Evolutionary conservation across 2,797 vertebrate species (phyloP).

Genomic region (Syngnathus rostellatus): DNA sequence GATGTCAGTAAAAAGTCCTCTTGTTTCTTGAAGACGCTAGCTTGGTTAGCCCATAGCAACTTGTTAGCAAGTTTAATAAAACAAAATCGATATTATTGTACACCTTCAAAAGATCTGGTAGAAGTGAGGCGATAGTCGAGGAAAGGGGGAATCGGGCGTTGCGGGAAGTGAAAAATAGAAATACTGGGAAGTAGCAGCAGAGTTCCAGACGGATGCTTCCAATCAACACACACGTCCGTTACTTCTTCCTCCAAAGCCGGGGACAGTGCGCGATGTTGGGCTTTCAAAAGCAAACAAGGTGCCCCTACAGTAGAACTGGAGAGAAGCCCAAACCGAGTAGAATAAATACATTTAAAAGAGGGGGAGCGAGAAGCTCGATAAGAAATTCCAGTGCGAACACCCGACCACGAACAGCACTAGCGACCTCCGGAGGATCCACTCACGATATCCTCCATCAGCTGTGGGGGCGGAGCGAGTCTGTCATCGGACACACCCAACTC

Average conservation of each 20-base stretch:
- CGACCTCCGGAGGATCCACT: background rate
- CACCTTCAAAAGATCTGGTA: background rate
- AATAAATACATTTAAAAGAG: background rate
- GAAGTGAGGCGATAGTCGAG: background rate
- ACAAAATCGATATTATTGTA: background rate
- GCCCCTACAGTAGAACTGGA: background rate
- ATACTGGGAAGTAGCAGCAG: background rate
- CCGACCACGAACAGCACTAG: background rate
- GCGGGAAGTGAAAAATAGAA: background rate
- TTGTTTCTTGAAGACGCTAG: background rate
- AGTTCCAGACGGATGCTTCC: slow-evolving; percentile 1
- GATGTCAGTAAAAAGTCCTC: background rate
- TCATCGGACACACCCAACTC: background rate
- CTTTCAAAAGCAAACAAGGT: background rate
- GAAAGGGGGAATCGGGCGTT: background rate
- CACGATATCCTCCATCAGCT: background rate
- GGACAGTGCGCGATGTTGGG: background rate
- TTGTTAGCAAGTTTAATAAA: background rate
- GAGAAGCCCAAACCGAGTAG: background rate
- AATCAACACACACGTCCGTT: background rate
- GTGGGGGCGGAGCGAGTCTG: slow-evolving; percentile 2
- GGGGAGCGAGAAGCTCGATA: background rate
- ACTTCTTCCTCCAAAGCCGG: slow-evolving; percentile 1
- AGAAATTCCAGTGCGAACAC: background rate
- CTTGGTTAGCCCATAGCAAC: slow-evolving; percentile 8